Conservation (phyloP, 2,797 vertebrate genomes). For the Ctenopoma kingsleyae region DNA sequence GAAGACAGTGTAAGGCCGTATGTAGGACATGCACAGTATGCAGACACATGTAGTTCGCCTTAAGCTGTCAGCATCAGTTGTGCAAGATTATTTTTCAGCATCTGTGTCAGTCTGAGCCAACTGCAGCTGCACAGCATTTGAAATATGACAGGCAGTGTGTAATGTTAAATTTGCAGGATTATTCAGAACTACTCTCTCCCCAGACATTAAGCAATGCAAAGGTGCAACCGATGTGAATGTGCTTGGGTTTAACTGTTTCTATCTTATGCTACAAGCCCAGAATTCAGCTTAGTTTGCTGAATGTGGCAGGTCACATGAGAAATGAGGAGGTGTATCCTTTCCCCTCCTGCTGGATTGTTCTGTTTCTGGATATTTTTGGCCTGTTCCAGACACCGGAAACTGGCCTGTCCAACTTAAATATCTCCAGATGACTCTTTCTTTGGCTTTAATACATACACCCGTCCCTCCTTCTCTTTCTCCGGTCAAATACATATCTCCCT, state of each 20-base stretch:
- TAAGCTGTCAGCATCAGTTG: neutral
- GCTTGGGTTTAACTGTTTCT: conserved; percentile 31
- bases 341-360: conserved; percentile 65
- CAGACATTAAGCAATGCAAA: conserved; percentile 38
- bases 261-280: conserved; percentile 24
- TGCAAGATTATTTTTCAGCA: neutral
- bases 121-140: conserved; percentile 9
- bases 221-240: conserved; percentile 39
- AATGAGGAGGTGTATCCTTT: conserved; percentile 66
- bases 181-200: conserved; percentile 19
- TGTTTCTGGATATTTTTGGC: conserved; percentile 81
- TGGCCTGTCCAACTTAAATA: conserved; percentile 85
- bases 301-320: conserved; percentile 68
- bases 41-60: neutral
- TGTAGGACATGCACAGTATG: conserved; percentile 18
- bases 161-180: conserved; percentile 23
- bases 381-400: conserved; percentile 83
- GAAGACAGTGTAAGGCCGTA: conserved; percentile 36
- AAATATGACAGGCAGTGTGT: conserved; percentile 9
- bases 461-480: conserved; percentile 51
- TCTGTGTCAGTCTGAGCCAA: conserved; percentile 17
- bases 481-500: conserved; percentile 72
- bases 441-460: conserved; percentile 70
- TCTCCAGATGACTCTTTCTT: conserved; percentile 84
- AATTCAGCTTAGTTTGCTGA: conserved; percentile 61